These are phyloP conservation scores for Masticophis lateralis DNA, from an alignment of 2,797 vertebrate genomes.

Conservation along the genomic window DNA sequence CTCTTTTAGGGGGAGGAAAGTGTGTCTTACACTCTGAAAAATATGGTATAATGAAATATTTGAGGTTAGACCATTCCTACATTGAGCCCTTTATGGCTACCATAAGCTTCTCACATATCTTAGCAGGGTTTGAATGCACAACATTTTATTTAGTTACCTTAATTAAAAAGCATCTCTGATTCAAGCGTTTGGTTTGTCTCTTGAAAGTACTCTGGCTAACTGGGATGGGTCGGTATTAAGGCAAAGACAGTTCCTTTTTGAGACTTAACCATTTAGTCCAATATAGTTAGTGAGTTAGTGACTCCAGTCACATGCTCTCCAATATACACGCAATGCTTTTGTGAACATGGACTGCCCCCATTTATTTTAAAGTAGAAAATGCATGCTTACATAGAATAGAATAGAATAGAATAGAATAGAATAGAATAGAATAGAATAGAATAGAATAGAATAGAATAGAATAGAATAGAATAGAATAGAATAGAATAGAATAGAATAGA, in stretches of 20 bases:
- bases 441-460: no score
- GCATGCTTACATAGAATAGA: neutral
- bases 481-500: no score
- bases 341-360: neutral
- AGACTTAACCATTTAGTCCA: neutral
- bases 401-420: no score
- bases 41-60: neutral
- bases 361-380: neutral
- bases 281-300: neutral
- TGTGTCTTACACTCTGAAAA: no score
- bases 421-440: no score
- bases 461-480: no score
- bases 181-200: neutral
- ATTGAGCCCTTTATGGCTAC: neutral
- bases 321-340: neutral
- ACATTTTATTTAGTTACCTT: neutral
- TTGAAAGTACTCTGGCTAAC: neutral
- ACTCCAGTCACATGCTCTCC: neutral
- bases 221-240: neutral
- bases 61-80: neutral
- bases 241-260: neutral
- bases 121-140: neutral
- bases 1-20: no score
- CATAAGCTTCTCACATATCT: neutral
- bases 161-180: neutral